Evolutionary conservation across 2,113 vertebrate genomes (phyloP).

Genomic region (Nycticorax nycticorax): DNA sequence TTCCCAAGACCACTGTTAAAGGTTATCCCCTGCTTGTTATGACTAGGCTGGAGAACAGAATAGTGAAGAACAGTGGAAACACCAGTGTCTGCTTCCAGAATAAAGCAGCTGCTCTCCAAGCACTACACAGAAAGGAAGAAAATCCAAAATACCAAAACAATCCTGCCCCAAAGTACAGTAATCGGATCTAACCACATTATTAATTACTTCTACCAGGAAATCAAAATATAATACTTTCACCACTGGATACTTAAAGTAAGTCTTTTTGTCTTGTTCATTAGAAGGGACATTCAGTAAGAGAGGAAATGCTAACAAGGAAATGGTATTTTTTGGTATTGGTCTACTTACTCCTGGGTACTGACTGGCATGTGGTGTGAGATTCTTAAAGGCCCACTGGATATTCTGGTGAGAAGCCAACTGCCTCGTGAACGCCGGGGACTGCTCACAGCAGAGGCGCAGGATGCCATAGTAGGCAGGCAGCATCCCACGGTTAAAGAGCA

Average conservation of each 20-base stretch:
- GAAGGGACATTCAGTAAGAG: not conserved
- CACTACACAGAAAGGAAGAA: not conserved
- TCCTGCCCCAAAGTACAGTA: not conserved
- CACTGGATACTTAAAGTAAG: fast-evolving
- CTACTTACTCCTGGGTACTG: constrained; percentile 94
- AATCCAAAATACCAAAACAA: not conserved
- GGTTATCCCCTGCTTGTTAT: not conserved
- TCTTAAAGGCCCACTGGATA: constrained; percentile 99
- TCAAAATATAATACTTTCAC: fast-evolving
- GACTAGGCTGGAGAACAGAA: fast-evolving
- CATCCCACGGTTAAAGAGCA: constrained; percentile 99
- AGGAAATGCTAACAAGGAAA: fast-evolving
- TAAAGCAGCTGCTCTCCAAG: not conserved
- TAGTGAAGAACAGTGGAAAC: not conserved
- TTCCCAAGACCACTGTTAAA: not conserved
- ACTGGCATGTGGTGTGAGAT: constrained; percentile 98
- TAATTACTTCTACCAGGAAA: not conserved
- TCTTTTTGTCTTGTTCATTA: not conserved
- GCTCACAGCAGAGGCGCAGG: constrained; percentile 97
- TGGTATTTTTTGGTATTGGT: not conserved
- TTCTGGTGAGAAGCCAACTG: constrained; percentile 98
- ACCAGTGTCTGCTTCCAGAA: not conserved
- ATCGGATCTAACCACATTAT: not conserved
- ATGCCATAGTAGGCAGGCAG: constrained; percentile 98
- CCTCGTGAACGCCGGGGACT: constrained; percentile 93